Conservation (phyloP, 1,140 invertebrate species). For the Macrostomum lignano region DNA sequence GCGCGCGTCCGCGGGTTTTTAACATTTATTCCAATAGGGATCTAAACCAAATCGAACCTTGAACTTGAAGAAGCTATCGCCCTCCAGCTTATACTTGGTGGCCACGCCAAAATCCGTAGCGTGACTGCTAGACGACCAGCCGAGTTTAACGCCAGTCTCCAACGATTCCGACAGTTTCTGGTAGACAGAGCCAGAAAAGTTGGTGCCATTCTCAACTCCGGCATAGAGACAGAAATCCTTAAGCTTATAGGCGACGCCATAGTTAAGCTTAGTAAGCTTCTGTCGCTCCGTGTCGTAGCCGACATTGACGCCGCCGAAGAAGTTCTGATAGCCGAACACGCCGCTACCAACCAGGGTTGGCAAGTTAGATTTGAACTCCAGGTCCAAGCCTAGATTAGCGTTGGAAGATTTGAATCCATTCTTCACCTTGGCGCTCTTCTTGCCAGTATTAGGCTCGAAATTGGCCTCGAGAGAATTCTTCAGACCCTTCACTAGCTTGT, state of each 20-base stretch:
- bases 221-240: constrained; percentile 70
- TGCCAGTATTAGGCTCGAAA: constrained; percentile 24
- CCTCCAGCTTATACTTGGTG: too few species aligned
- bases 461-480: constrained; percentile 42
- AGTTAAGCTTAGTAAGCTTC: constrained; percentile 67
- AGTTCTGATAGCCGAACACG: constrained; percentile 40
- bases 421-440: constrained; percentile 55
- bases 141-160: too few species aligned
- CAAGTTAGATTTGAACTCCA: constrained; percentile 55
- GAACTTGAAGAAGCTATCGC: too few species aligned
- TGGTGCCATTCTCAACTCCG: constrained; percentile 40
- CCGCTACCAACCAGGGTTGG: constrained; percentile 42
- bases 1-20: too few species aligned
- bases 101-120: too few species aligned
- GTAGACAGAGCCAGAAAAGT: too few species aligned
- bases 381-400: constrained; percentile 53
- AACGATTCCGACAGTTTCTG: too few species aligned
- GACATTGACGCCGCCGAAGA: constrained; percentile 6
- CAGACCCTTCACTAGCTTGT: too few species aligned
- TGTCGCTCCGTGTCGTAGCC: too few species aligned
- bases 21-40: too few species aligned
- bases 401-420: constrained; percentile 55
- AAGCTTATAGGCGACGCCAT: constrained; percentile 59
- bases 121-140: too few species aligned
- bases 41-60: too few species aligned